phyloP scores from a whole-genome alignment of 2,113 vertebrate species.

The Nanger granti region DNA sequence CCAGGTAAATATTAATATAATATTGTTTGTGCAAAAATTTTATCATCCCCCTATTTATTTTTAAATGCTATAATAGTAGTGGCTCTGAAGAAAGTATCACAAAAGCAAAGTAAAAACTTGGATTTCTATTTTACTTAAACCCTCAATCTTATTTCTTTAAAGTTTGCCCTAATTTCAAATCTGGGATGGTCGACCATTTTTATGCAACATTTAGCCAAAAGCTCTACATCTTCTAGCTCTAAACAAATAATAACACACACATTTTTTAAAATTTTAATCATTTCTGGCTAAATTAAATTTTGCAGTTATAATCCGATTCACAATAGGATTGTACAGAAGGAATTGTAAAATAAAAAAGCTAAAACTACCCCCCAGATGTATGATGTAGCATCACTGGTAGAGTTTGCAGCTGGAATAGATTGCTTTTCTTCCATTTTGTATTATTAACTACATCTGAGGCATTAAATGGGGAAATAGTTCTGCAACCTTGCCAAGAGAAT shows the following conservation, averaged over 20 bases:
- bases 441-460: conserved; percentile 33
- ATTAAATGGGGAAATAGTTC: conserved; percentile 12
- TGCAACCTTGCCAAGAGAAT: background rate
- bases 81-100: background rate
- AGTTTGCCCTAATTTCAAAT: background rate
- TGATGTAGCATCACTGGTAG: background rate
- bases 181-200: background rate
- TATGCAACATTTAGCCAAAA: background rate
- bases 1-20: background rate
- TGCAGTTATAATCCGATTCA: background rate
- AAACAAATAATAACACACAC: background rate
- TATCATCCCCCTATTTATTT: background rate
- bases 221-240: background rate
- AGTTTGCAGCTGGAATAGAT: conserved; percentile 9
- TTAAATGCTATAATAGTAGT: background rate
- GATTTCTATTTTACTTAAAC: conserved; percentile 23
- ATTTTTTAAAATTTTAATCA: background rate
- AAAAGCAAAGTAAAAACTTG: background rate
- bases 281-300: conserved; percentile 1
- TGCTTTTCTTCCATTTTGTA: conserved; percentile 1
- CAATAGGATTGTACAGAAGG: conserved; percentile 3
- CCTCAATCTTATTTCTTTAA: background rate
- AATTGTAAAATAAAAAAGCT: conserved; percentile 23
- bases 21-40: background rate
- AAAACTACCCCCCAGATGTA: background rate